phyloP scores from a whole-genome alignment of 2,797 vertebrate genomes.

The Clarias pachynema region DNA sequence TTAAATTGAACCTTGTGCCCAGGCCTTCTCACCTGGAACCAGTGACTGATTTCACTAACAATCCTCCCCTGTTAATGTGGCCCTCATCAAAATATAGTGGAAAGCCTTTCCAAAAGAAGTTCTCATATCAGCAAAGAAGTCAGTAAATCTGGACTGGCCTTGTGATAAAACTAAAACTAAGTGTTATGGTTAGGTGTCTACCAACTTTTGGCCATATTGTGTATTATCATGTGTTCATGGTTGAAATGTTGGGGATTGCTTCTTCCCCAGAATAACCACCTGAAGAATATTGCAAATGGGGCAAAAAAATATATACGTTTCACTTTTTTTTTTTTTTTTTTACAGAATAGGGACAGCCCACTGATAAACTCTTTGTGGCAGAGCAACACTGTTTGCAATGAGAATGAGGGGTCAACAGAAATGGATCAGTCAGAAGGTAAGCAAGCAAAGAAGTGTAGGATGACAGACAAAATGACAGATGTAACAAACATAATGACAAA shows the following conservation, averaged over 20 bases:
- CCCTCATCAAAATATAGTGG: not conserved
- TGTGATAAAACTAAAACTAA: not conserved
- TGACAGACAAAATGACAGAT: not conserved
- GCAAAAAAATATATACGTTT: not conserved
- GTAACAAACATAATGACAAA: not conserved
- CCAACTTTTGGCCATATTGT: not conserved
- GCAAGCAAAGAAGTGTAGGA: not conserved
- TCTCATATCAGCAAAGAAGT: not conserved
- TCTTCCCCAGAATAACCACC: not conserved
- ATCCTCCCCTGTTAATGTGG: not conserved
- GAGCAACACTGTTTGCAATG: not conserved
- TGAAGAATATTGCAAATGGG: not conserved
- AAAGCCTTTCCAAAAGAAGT: not conserved
- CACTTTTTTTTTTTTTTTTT: not conserved
- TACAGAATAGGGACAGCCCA: constrained; percentile 11
- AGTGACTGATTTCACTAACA: not conserved
- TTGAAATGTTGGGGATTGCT: not conserved
- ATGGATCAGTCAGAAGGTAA: constrained; percentile 6
- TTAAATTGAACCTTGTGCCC: not conserved
- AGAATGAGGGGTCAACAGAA: not conserved
- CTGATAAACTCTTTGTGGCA: not conserved
- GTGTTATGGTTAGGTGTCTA: constrained; percentile 12
- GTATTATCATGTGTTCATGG: not conserved
- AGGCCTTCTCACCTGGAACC: not conserved
- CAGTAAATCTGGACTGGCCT: not conserved